Evolutionary conservation across 2,888 invertebrate genomes (phyloP).

Genomic region (Torymus auratus): DNA sequence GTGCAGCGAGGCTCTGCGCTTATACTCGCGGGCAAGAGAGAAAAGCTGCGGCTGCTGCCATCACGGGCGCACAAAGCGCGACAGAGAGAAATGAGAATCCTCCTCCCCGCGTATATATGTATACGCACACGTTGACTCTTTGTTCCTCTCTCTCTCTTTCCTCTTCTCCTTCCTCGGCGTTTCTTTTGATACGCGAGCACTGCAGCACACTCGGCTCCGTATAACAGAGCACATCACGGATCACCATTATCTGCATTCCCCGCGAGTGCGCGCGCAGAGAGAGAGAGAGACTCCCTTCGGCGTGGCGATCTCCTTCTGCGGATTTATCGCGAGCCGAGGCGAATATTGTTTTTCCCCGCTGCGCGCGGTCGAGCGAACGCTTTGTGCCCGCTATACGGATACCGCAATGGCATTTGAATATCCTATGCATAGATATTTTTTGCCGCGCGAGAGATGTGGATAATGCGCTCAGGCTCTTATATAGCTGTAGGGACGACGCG

Average conservation of each 20-base stretch:
- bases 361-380: neutral
- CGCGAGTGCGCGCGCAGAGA: conserved; percentile 8
- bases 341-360: conserved; percentile 45
- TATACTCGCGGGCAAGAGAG: neutral
- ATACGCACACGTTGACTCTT: conserved; percentile 53
- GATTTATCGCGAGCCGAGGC: conserved; percentile 34
- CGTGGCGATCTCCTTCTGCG: conserved; percentile 37
- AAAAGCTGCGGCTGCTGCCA: neutral
- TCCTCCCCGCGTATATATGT: conserved; percentile 21
- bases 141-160: conserved; percentile 34
- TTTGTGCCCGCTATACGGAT: conserved; percentile 6
- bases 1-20: no score
- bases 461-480: neutral
- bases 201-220: neutral
- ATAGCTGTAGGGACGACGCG: no score
- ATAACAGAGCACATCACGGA: conserved; percentile 44
- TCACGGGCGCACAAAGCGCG: neutral
- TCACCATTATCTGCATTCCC: conserved; percentile 58
- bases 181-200: conserved; percentile 35
- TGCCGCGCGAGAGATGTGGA: neutral
- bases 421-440: neutral
- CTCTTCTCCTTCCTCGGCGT: neutral
- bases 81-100: conserved; percentile 33
- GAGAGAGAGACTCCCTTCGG: conserved; percentile 20
- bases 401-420: conserved; percentile 41